Conservation (phyloP, 2,888 invertebrate genomes). For the Napeogenes sylphis region DNA sequence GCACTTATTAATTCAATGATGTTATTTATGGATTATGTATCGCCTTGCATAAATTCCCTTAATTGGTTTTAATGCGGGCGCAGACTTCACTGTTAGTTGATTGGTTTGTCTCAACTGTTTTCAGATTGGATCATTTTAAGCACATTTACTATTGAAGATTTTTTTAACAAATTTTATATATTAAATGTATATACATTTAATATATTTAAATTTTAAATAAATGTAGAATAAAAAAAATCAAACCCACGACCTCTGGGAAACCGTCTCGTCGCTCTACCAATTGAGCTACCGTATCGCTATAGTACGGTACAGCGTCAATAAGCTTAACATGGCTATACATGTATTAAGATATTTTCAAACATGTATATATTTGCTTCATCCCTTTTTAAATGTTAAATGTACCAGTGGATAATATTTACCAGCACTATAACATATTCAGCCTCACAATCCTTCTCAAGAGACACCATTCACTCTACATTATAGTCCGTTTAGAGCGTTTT, state of each 20-base stretch:
- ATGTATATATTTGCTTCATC: too few relatives aligned
- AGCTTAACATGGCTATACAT: too few relatives aligned
- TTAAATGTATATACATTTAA: too few relatives aligned
- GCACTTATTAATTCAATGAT: constrained; percentile 71
- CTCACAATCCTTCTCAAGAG: constrained; percentile 31
- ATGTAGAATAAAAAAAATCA: too few relatives aligned
- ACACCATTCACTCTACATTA: constrained; percentile 41
- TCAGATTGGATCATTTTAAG: too few relatives aligned
- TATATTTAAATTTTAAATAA: too few relatives aligned
- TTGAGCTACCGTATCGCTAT: too few relatives aligned
- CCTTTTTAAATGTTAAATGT: constrained; percentile 14
- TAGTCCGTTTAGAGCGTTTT: constrained; percentile 72
- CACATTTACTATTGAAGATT: too few relatives aligned
- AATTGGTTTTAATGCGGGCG: constrained; percentile 73
- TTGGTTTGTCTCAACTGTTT: constrained; percentile 25
- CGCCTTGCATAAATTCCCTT: constrained; percentile 63
- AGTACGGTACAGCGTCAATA: too few relatives aligned
- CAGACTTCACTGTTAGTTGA: constrained; percentile 32
- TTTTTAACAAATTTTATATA: too few relatives aligned
- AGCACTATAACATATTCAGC: constrained; percentile 9
- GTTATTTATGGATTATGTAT: constrained; percentile 62
- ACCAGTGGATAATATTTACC: constrained; percentile 7
- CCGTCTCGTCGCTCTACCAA: too few relatives aligned
- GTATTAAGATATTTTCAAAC: not conserved
- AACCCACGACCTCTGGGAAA: too few relatives aligned